Conservation (phyloP, 1,140 invertebrate genomes). For the Musca vetustissima region DNA sequence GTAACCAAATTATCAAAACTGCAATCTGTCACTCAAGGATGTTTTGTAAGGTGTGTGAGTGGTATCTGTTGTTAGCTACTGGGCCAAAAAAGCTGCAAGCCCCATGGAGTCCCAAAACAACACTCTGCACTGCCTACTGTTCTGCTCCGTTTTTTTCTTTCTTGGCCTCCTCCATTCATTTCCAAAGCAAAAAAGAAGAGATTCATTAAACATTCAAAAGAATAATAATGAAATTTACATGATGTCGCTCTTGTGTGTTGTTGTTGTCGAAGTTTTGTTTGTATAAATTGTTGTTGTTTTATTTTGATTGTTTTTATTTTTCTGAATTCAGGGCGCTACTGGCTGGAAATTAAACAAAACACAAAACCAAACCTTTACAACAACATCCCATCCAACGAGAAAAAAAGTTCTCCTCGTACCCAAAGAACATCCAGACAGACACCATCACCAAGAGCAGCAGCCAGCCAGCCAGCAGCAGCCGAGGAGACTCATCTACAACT, state of each 20-base stretch:
- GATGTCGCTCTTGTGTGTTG: not conserved
- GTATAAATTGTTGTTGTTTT: no score
- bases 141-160: not conserved
- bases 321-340: not conserved
- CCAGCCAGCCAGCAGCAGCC: not conserved
- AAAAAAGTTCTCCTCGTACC: not conserved
- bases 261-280: no score
- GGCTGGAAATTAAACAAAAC: not conserved
- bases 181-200: constrained; percentile 1
- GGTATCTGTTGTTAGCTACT: no score
- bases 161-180: not conserved
- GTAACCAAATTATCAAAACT: constrained; percentile 1
- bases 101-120: no score
- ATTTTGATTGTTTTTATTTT: no score
- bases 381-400: no score
- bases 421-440: not conserved
- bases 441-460: not conserved
- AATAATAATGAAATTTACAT: constrained; percentile 21
- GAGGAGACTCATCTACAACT: not conserved
- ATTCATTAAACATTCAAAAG: constrained; percentile 20
- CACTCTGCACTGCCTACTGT: no score
- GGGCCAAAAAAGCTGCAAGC: no score
- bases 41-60: no score
- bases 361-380: not conserved
- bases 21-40: constrained; percentile 18